phyloP scores from a whole-genome alignment of 53 echinoderm and acorn worm species.

The Henricia sp. region DNA sequence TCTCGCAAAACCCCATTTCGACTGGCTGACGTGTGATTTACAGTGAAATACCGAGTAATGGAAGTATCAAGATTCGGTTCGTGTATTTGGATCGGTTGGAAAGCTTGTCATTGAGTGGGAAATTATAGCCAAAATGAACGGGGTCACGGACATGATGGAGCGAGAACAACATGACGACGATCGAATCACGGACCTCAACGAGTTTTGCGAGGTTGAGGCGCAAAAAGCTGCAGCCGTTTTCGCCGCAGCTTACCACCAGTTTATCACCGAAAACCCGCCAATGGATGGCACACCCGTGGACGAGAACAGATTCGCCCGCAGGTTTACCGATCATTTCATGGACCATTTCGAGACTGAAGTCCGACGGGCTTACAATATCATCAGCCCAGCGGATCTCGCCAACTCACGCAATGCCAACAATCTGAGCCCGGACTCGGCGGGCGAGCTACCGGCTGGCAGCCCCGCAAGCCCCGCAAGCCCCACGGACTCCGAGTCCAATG shows the following conservation, averaged over 20 bases:
- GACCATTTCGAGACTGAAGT: conserved; percentile 95
- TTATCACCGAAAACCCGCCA: conserved; percentile 43
- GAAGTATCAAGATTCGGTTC: background rate
- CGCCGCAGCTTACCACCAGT: conserved; percentile 76
- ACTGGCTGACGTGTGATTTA: background rate
- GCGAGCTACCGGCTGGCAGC: conserved; percentile 54
- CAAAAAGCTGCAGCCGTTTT: conserved; percentile 82
- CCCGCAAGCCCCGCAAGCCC: conserved; percentile 20
- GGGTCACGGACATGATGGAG: conserved; percentile 31
- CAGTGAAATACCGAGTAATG: background rate
- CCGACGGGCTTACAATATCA: conserved; percentile 72
- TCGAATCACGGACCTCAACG: conserved; percentile 58
- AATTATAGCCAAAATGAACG: conserved; percentile 38
- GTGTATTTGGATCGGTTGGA: background rate
- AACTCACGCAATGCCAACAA: conserved; percentile 33
- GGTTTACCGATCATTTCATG: conserved; percentile 92
- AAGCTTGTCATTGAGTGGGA: background rate
- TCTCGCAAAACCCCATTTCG: background rate
- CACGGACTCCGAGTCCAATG: conserved; percentile 52
- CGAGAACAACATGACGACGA: conserved; percentile 51
- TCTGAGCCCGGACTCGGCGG: conserved; percentile 1
- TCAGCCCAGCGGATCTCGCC: conserved; percentile 56
- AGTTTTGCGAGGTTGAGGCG: conserved; percentile 96
- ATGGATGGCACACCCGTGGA: conserved; percentile 68
- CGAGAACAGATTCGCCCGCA: conserved; percentile 77